A percentile compares a stretch with the other conserved stretches of the same genome.
Conservation (phyloP, 1,140 invertebrate species). For the Nebria ingens region DNA sequence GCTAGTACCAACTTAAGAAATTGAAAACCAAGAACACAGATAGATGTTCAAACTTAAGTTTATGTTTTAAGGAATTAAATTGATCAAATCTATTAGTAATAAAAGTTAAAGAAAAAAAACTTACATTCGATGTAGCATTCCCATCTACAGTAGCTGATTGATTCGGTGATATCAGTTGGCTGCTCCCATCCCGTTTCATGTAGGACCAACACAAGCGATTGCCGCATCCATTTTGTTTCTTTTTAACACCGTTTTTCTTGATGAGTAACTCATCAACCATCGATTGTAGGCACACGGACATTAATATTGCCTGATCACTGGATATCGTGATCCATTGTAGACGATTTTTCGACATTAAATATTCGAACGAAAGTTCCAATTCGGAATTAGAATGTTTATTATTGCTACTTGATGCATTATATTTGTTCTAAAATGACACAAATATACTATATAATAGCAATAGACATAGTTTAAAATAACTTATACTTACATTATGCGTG, state of each 20-base stretch:
- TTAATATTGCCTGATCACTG: slow-evolving; percentile 85
- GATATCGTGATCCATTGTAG: slow-evolving; percentile 86
- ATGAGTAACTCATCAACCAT: slow-evolving; percentile 90
- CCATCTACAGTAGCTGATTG: neutral
- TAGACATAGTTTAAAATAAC: slow-evolving; percentile 3
- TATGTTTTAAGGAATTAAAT: too few species aligned
- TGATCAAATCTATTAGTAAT: too few species aligned
- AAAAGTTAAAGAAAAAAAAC: neutral
- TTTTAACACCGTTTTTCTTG: slow-evolving; percentile 54
- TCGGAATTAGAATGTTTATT: slow-evolving; percentile 27
- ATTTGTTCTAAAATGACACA: slow-evolving; percentile 27
- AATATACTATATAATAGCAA: too few species aligned
- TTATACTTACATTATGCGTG: slow-evolving; percentile 55
- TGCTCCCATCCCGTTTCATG: slow-evolving; percentile 42
- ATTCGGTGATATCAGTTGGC: slow-evolving; percentile 33
- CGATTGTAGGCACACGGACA: slow-evolving; percentile 87
- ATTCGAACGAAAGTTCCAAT: slow-evolving; percentile 89
- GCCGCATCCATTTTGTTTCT: slow-evolving; percentile 22
- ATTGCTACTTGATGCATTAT: slow-evolving; percentile 23
- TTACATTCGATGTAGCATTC: neutral
- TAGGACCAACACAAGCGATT: slow-evolving; percentile 37
- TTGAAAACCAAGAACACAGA: neutral
- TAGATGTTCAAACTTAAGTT: neutral
- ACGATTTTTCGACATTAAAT: slow-evolving; percentile 84
- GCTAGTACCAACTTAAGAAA: too few species aligned